Conservation (phyloP, 2,888 invertebrate species). For the Celastrina argiolus region DNA sequence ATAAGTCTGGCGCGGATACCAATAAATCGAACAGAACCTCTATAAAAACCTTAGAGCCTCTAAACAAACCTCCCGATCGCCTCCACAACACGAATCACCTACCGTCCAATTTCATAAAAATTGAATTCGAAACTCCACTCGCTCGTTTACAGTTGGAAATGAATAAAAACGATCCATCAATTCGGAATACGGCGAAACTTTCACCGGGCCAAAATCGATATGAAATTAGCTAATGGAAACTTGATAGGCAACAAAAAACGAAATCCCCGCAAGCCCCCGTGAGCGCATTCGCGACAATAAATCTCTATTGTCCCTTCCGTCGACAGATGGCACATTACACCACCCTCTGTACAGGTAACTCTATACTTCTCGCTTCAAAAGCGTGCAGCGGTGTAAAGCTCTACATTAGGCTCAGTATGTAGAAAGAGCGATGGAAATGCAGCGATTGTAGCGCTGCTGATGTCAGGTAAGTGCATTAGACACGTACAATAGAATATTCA, state of each 20-base stretch:
- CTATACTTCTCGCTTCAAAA: conserved; percentile 44
- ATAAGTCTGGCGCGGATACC: background rate
- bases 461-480: conserved; percentile 61
- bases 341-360: conserved; percentile 62
- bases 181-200: conserved; percentile 55
- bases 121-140: conserved; percentile 57
- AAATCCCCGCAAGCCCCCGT: conserved; percentile 59
- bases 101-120: conserved; percentile 54
- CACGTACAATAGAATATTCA: conserved; percentile 66
- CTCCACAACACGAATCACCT: conserved; percentile 42
- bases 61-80: conserved; percentile 34
- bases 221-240: conserved; percentile 77
- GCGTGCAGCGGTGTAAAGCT: conserved; percentile 45
- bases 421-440: conserved; percentile 26
- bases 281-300: conserved; percentile 69
- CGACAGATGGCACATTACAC: conserved; percentile 65
- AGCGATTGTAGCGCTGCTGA: conserved; percentile 41
- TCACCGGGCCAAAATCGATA: conserved; percentile 62
- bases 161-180: conserved; percentile 73
- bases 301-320: conserved; percentile 60
- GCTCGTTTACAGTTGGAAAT: conserved; percentile 55
- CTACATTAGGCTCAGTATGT: conserved; percentile 32
- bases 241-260: conserved; percentile 73
- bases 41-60: background rate
- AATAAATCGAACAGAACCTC: conserved; percentile 1